These are phyloP conservation scores for Psilopsiagon aurifrons DNA, from an alignment of 2,113 vertebrate genomes.

Conservation along the genomic window DNA sequence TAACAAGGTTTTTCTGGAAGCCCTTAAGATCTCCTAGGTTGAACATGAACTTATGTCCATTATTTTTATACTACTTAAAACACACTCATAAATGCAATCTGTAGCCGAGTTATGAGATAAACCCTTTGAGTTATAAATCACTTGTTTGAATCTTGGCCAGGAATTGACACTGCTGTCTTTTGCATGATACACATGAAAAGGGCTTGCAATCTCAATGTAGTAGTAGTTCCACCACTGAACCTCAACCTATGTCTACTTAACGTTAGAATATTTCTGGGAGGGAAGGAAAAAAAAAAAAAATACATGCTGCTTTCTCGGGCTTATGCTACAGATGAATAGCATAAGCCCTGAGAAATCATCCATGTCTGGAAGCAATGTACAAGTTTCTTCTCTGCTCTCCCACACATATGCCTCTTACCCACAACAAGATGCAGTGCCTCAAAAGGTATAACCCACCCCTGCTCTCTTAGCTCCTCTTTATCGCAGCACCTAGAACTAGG, in stretches of 20 bases:
- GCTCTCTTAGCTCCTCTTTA: not conserved
- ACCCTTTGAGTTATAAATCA: not conserved
- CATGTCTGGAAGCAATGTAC: not conserved
- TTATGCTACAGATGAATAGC: not conserved
- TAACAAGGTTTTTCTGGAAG: constrained; percentile 60
- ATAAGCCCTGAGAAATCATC: not conserved
- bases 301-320: not conserved
- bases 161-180: not conserved
- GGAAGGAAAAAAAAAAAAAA: not conserved
- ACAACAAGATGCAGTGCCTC: not conserved
- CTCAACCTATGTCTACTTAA: not conserved
- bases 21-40: constrained; percentile 50
- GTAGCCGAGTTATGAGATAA: not conserved
- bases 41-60: not conserved
- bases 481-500: not conserved
- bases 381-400: not conserved
- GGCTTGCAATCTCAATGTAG: not conserved
- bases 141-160: not conserved
- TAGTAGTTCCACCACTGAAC: not conserved
- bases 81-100: not conserved
- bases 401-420: not conserved
- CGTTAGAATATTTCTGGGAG: not conserved
- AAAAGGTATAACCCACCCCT: not conserved
- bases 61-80: constrained; percentile 39
- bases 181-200: not conserved